Evolutionary conservation across 2,888 invertebrate species (phyloP).

Genomic region (Drosophila merina): DNA sequence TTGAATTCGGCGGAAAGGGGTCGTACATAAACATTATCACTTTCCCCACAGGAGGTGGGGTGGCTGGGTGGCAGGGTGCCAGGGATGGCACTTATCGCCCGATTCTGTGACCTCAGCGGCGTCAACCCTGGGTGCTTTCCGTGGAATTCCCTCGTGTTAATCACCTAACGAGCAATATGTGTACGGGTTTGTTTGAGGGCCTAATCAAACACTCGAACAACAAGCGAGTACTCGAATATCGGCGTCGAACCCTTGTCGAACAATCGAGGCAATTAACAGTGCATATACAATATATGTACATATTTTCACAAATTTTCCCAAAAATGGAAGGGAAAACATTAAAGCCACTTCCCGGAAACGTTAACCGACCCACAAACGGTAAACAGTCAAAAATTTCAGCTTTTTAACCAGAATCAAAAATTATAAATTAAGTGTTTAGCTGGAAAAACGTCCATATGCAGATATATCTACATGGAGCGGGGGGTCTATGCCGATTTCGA

Average conservation of each 20-base stretch:
- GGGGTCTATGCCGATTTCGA: background rate
- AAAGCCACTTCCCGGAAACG: constrained; percentile 44
- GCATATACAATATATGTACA: constrained; percentile 15
- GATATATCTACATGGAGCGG: background rate
- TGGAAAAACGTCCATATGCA: constrained; percentile 23
- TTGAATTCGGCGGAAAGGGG: background rate
- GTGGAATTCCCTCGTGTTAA: constrained; percentile 40
- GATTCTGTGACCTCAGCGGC: constrained; percentile 7
- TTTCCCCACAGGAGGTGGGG: background rate
- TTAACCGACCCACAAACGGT: constrained; percentile 15
- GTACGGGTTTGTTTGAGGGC: constrained; percentile 18
- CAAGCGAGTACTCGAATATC: constrained; percentile 2
- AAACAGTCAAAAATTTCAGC: constrained; percentile 47
- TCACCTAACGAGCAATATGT: constrained; percentile 29
- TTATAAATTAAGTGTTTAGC: constrained; percentile 37
- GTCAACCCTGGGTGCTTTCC: constrained; percentile 15
- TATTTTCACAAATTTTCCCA: constrained; percentile 34
- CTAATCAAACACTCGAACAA: constrained; percentile 35
- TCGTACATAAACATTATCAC: background rate
- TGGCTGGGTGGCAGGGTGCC: background rate
- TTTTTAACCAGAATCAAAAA: constrained; percentile 46
- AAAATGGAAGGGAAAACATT: constrained; percentile 19
- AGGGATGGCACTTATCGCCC: constrained; percentile 10
- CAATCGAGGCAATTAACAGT: constrained; percentile 55
- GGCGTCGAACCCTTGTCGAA: constrained; percentile 26